Evolutionary conservation across 2,113 vertebrate species (phyloP).

Genomic region (Ailurus styani): DNA sequence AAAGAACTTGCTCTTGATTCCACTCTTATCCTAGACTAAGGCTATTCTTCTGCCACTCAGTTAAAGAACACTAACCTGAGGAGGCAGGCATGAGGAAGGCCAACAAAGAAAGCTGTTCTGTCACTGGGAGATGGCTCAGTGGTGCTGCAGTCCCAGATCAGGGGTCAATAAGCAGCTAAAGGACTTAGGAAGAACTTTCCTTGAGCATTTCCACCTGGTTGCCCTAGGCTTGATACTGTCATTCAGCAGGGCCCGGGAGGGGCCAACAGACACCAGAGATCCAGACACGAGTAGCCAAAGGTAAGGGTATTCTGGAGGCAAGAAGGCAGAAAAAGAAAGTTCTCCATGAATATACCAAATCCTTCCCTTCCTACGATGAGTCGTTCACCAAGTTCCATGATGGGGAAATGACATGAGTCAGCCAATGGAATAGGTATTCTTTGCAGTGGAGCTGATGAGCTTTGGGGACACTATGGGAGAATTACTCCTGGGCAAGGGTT

Average conservation of each 20-base stretch:
- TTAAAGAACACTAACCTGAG: conserved; percentile 64
- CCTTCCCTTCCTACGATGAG: neutral
- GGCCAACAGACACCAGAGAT: conserved; percentile 60
- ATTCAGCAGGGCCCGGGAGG: conserved; percentile 54
- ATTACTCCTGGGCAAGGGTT: conserved; percentile 63
- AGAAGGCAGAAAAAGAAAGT: neutral
- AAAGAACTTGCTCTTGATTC: neutral
- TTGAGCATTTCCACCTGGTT: neutral
- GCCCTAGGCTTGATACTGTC: neutral
- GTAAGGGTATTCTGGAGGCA: conserved; percentile 42
- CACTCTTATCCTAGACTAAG: conserved; percentile 48
- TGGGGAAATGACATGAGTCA: neutral
- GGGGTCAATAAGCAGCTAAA: conserved; percentile 31
- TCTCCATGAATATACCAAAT: neutral
- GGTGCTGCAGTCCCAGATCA: conserved; percentile 25
- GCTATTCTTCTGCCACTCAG: conserved; percentile 70
- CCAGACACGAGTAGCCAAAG: conserved; percentile 69
- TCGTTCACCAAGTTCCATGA: conserved; percentile 53
- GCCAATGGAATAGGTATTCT: conserved; percentile 7
- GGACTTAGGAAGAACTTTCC: neutral
- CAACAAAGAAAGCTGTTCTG: neutral
- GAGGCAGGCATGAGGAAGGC: neutral
- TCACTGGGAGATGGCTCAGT: conserved; percentile 15
- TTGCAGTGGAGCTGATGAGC: conserved; percentile 69
- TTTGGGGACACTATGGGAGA: neutral